Evolutionary conservation across 1,140 invertebrate species (phyloP).

Genomic region (Sesamia nonagrioides): DNA sequence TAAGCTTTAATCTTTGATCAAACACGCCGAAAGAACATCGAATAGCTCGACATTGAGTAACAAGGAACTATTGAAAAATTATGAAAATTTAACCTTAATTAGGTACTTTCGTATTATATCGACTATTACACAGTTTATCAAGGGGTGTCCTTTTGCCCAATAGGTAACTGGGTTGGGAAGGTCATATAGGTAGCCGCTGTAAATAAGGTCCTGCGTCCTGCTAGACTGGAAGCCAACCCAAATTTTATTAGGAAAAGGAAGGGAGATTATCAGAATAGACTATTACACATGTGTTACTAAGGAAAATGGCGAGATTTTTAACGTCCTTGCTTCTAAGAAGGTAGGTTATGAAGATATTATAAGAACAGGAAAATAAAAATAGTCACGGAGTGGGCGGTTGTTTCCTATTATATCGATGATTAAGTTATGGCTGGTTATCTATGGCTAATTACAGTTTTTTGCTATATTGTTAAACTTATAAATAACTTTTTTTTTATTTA

Average conservation of each 20-base stretch:
- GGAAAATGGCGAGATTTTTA: background rate
- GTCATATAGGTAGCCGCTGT: too few relatives aligned
- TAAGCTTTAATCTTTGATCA: constrained; percentile 31
- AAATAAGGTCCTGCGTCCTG: too few relatives aligned
- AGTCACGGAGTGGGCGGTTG: background rate
- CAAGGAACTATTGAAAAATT: background rate
- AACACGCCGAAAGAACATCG: constrained; percentile 6
- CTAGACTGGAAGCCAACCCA: too few relatives aligned
- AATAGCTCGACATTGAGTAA: background rate
- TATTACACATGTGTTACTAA: background rate
- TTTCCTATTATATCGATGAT: background rate
- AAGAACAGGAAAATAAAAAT: constrained; percentile 9
- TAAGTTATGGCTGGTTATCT: background rate
- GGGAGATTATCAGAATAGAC: background rate
- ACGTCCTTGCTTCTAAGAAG: background rate
- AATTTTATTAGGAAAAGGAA: too few relatives aligned
- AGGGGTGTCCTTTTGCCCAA: too few relatives aligned
- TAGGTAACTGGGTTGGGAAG: too few relatives aligned
- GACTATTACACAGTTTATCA: too few relatives aligned
- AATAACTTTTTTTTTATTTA: too few relatives aligned
- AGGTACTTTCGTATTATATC: background rate
- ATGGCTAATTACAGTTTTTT: background rate
- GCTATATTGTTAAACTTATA: too few relatives aligned
- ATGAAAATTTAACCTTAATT: background rate
- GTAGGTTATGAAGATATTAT: background rate